phyloP scores from a whole-genome alignment of 1,140 invertebrate species.

The Drosophila tani region DNA sequence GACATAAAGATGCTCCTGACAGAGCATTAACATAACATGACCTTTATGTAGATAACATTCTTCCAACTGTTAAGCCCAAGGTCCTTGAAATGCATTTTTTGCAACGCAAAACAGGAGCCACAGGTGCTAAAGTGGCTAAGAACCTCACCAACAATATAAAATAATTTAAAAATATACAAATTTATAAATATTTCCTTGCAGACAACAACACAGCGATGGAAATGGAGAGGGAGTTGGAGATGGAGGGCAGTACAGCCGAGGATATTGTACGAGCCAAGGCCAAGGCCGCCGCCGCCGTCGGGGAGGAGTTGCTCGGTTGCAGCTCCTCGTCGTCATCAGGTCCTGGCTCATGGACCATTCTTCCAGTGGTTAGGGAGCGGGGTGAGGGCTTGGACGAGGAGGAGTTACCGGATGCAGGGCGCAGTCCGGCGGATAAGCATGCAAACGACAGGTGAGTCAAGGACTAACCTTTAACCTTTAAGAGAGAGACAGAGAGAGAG shows the following conservation, averaged over 20 bases:
- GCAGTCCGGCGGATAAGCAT: conserved; percentile 39
- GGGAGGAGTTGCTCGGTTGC: conserved; percentile 31
- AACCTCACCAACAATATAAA: too few species aligned
- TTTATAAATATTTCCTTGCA: not conserved
- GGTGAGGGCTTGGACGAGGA: conserved; percentile 12
- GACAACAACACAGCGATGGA: conserved; percentile 16
- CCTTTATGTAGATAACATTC: not conserved
- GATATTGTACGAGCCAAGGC: conserved; percentile 21
- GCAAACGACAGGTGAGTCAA: conserved; percentile 51
- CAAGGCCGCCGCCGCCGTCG: conserved; percentile 4
- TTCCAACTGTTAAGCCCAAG: not conserved
- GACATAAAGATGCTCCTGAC: not conserved
- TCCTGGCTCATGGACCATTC: conserved; percentile 54
- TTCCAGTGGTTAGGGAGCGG: conserved; percentile 49
- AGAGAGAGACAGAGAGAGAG: not conserved
- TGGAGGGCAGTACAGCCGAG: conserved; percentile 40
- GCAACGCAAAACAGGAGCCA: not conserved
- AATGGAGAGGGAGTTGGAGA: conserved; percentile 21
- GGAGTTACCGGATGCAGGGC: not conserved
- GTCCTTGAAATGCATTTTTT: not conserved
- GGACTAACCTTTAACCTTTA: not conserved
- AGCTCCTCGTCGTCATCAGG: conserved; percentile 45
- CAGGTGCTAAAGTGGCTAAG: not conserved
- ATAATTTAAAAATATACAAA: too few species aligned
- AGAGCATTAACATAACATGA: not conserved